phyloP scores from a whole-genome alignment of 2,888 invertebrate species.

The Lucinisca nassula region DNA sequence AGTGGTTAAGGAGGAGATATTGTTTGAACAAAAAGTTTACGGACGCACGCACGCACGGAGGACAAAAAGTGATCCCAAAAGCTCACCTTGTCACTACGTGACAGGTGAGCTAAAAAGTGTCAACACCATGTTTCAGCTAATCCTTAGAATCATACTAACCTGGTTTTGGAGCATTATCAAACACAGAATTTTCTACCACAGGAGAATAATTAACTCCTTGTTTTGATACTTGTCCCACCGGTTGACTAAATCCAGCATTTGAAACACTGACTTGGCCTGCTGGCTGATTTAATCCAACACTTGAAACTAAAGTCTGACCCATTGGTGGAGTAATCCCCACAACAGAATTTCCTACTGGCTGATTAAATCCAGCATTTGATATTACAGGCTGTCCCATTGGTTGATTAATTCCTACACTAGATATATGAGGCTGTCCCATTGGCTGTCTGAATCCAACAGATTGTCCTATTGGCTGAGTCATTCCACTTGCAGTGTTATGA shows the following conservation, averaged over 20 bases:
- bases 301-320: neutral
- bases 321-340: neutral
- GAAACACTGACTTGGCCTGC: neutral
- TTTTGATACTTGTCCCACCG: neutral
- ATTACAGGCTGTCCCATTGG: constrained; percentile 34
- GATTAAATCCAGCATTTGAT: constrained; percentile 3
- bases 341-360: constrained; percentile 8
- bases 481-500: neutral
- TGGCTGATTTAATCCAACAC: constrained; percentile 13
- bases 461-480: constrained; percentile 35
- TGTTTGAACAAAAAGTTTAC: too few species aligned
- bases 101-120: too few species aligned
- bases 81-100: too few species aligned
- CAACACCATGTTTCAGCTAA: too few species aligned
- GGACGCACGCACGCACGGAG: too few species aligned
- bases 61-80: too few species aligned
- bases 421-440: constrained; percentile 18
- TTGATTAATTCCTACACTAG: constrained; percentile 30
- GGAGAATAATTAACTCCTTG: constrained; percentile 2
- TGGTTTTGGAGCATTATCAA: neutral
- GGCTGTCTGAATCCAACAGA: constrained; percentile 23
- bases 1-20: too few species aligned
- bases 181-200: neutral
- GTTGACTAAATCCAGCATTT: neutral
- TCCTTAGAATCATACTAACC: neutral